phyloP scores from a whole-genome alignment of 2,797 vertebrate species.

The Siniperca scherzeri region DNA sequence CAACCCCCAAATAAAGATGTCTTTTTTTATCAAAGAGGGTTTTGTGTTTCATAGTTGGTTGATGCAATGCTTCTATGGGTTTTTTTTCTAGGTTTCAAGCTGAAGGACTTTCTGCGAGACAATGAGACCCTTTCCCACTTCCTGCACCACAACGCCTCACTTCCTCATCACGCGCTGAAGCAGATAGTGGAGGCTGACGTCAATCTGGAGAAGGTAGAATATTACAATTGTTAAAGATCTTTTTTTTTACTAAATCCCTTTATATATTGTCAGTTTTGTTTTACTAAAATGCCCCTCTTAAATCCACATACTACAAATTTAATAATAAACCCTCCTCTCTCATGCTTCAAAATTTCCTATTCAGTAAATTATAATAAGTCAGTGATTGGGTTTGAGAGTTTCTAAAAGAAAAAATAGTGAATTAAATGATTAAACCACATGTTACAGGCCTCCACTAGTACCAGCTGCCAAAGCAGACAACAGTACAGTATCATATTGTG shows the following conservation, averaged over 20 bases:
- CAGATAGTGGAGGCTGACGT: conserved; percentile 90
- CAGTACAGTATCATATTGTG: background rate
- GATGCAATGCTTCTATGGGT: background rate
- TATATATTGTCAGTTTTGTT: background rate
- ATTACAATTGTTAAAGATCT: background rate
- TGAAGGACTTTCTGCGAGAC: conserved; percentile 93
- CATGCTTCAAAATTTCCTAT: background rate
- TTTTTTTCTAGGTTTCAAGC: conserved; percentile 88
- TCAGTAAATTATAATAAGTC: background rate
- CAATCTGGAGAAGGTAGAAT: conserved; percentile 91
- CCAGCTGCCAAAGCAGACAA: background rate
- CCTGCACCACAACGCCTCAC: conserved; percentile 90
- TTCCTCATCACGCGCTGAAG: conserved; percentile 86
- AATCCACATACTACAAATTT: background rate
- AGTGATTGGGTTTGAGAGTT: background rate
- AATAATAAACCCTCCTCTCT: background rate
- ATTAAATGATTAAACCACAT: background rate
- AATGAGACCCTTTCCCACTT: conserved; percentile 94
- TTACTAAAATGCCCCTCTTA: background rate
- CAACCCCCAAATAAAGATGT: background rate
- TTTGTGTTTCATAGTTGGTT: conserved; percentile 16
- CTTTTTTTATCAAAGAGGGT: background rate
- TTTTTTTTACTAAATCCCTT: background rate
- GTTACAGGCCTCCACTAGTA: background rate
- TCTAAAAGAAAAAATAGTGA: background rate